phyloP scores from a whole-genome alignment of 1,140 invertebrate genomes.

The Dreissena rostriformis region DNA sequence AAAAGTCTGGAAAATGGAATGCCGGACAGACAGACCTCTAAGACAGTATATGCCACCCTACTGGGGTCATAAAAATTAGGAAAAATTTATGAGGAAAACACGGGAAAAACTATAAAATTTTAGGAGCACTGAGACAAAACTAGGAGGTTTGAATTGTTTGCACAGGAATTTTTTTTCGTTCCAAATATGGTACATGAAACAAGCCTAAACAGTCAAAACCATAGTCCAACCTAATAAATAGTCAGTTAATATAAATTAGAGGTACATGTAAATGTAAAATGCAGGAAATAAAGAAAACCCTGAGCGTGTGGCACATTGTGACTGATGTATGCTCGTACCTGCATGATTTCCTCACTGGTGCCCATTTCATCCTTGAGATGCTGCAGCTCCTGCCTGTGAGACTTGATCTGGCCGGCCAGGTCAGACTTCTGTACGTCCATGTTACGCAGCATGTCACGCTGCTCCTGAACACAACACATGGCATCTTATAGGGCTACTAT shows the following conservation, averaged over 20 bases:
- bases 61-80: too few species aligned
- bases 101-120: too few species aligned
- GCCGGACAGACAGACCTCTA: too few species aligned
- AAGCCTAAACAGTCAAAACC: background rate
- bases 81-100: too few species aligned
- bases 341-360: conserved; percentile 74
- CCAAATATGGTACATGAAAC: too few species aligned
- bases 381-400: conserved; percentile 66
- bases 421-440: conserved; percentile 72
- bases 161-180: too few species aligned
- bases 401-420: conserved; percentile 65
- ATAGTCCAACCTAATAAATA: background rate
- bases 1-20: too few species aligned
- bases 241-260: background rate
- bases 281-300: background rate
- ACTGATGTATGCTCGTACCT: conserved; percentile 30
- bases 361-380: conserved; percentile 72
- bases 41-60: too few species aligned
- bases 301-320: background rate
- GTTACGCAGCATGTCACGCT: conserved; percentile 65
- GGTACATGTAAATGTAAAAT: background rate
- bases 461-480: conserved; percentile 63
- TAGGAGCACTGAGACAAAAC: too few species aligned
- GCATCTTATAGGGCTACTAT: background rate
- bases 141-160: too few species aligned